Evolutionary conservation across 2,888 invertebrate species (phyloP).

Genomic region (Chymomyza fuscimana): DNA sequence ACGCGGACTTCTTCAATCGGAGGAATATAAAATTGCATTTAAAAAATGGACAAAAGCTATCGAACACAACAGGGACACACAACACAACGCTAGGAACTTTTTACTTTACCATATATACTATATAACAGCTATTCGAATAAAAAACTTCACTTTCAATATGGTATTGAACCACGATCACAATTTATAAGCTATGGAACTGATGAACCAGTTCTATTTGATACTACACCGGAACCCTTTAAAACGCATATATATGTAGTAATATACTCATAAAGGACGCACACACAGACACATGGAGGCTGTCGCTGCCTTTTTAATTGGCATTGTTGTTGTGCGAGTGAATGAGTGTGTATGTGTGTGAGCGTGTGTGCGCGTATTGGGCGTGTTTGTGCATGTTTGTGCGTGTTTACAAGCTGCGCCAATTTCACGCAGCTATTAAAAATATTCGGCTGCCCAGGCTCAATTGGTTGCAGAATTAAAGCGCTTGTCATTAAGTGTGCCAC

Average conservation of each 20-base stretch:
- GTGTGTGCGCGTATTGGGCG: background rate
- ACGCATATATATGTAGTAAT: constrained; percentile 12
- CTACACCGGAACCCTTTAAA: background rate
- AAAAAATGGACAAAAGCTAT: too few species aligned
- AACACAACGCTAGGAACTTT: too few species aligned
- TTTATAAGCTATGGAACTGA: too few species aligned
- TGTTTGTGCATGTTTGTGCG: constrained; percentile 14
- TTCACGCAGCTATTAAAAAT: constrained; percentile 44
- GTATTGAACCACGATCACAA: too few species aligned
- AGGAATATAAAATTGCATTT: too few species aligned
- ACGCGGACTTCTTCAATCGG: too few species aligned
- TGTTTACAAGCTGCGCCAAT: constrained; percentile 70
- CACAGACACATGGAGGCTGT: constrained; percentile 2
- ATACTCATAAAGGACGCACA: background rate
- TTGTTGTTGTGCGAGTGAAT: constrained; percentile 21
- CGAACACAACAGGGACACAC: too few species aligned
- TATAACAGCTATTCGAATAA: too few species aligned
- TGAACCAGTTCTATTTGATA: background rate
- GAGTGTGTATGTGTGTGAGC: too few species aligned
- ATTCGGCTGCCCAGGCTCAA: constrained; percentile 27
- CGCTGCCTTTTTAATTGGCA: constrained; percentile 60
- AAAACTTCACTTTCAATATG: too few species aligned
- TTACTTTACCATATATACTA: too few species aligned
- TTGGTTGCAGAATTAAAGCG: constrained; percentile 66
- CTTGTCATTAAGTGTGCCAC: constrained; percentile 19